Conservation (phyloP, 2,888 invertebrate species). For the Zaprionus obscuricornis region DNA sequence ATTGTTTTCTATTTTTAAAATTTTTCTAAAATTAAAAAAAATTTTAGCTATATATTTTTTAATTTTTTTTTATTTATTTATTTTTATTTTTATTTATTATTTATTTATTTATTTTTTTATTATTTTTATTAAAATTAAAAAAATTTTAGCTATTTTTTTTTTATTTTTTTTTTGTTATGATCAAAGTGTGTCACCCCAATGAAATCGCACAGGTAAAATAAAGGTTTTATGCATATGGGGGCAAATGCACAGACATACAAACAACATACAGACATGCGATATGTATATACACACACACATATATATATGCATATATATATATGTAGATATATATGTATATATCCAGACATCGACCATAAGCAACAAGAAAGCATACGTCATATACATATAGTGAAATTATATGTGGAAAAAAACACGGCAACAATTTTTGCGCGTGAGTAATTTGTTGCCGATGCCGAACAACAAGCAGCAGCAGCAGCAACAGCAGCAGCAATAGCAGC, state of each 20-base stretch:
- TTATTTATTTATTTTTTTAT: not conserved
- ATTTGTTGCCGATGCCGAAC: conserved; percentile 63
- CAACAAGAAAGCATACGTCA: conserved; percentile 75
- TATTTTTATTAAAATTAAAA: too few species aligned
- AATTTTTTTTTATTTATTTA: too few species aligned
- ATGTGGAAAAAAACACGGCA: conserved; percentile 59
- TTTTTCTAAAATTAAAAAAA: too few species aligned
- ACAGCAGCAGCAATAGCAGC: conserved; percentile 3
- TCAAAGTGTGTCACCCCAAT: conserved; percentile 40
- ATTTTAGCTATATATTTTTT: too few species aligned
- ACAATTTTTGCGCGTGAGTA: conserved; percentile 78
- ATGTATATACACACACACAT: conserved; percentile 1
- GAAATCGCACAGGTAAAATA: conserved; percentile 46
- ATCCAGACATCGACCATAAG: too few species aligned
- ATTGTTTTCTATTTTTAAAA: too few species aligned
- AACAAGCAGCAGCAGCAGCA: conserved; percentile 17
- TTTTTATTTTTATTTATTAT: too few species aligned
- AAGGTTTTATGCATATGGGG: conserved; percentile 67
- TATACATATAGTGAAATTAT: conserved; percentile 64
- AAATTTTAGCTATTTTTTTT: too few species aligned
- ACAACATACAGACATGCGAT: not conserved
- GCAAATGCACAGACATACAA: conserved; percentile 42
- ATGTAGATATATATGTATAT: too few species aligned
- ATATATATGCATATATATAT: conserved; percentile 19
- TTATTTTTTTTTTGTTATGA: too few species aligned